A percentile compares a stretch with the other conserved stretches of the same genome.
Evolutionary conservation across 2,888 invertebrate genomes (phyloP).

Genomic region (Polydrusus tereticollis): DNA sequence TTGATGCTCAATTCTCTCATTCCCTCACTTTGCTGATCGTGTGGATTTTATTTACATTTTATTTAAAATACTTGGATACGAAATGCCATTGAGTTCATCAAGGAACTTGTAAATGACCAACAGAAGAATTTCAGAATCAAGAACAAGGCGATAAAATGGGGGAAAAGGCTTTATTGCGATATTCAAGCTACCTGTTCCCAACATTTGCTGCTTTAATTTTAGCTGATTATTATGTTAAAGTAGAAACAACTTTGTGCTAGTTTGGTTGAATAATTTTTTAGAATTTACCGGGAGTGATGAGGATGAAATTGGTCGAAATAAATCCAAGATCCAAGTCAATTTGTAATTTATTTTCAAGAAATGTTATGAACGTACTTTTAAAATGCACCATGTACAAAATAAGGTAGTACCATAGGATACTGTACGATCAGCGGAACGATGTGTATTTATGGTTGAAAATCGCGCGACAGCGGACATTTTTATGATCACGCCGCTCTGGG

Average conservation of each 20-base stretch:
- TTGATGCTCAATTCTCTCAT: neutral
- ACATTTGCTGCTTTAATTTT: neutral
- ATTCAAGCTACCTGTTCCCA: neutral
- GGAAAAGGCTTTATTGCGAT: neutral
- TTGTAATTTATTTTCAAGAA: neutral
- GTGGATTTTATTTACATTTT: neutral
- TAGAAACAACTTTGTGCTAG: too few relatives aligned
- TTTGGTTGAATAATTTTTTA: too few relatives aligned
- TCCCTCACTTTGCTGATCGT: neutral
- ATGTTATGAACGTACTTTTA: neutral
- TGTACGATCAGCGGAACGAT: conserved; percentile 9
- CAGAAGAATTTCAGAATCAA: conserved; percentile 1
- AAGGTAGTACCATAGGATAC: conserved; percentile 25
- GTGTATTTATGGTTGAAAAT: conserved; percentile 39
- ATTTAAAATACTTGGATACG: neutral
- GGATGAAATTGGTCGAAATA: neutral
- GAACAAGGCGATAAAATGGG: conserved; percentile 21
- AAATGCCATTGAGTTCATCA: neutral
- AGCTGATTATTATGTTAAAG: conserved; percentile 5
- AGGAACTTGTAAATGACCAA: conserved; percentile 17
- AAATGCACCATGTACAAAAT: conserved; percentile 2
- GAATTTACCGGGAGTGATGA: too few relatives aligned
- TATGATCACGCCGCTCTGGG: conserved; percentile 65
- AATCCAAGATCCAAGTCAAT: neutral
- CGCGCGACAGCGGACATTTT: conserved; percentile 63